Evolutionary conservation across 1,140 invertebrate genomes (phyloP), one percentile per base, ranked within the genome.

Genomic region (Thaumetopoea pityocampa): DNA sequence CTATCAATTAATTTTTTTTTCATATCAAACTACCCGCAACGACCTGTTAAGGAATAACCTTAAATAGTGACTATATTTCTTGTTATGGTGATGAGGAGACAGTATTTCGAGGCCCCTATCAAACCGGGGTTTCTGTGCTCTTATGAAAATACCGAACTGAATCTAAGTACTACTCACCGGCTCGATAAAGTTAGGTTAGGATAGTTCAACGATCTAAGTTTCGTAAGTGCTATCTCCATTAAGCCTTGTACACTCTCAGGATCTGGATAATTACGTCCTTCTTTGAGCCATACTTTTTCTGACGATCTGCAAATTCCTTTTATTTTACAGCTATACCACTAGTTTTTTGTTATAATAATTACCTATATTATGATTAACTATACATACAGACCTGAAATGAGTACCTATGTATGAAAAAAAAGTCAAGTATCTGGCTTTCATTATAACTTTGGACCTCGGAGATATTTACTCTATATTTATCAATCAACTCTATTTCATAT

Each of bases 361-460:
- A 37, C 12, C 0, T 22, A 18, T 38, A 5, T 45, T 47, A 17
- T 18, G 22, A 22, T 7, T 29, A 27, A 24, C 23, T 50, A 50
- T 14, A 23, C 4, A 14, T 26, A 55, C 58, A 34, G 51, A 90
- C 89, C 87, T 87, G 70, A 90, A 90, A 40, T 58, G 63, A 26
- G 88, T 89, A 35, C 89, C 89, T 40, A 90, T 88, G 51, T 90
- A 90, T 0, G 88, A 88, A 58, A 89, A 83, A 27, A 87, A 83
- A 29, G 88, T 55, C 49, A 90, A 82, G 64, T 89, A 90, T 68
- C 89, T 85, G 30, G 86, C 73, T 85, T 86, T 88, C 70, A 76
- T 86, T 53, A 24, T 55, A 23, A n/a, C n/a, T n/a, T n/a, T n/a
- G n/a, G n/a, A n/a, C n/a, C n/a, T n/a, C n/a, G n/a, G n/a, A n/a